A percentile compares a stretch with the other conserved stretches of the same genome.
Conservation (phyloP, 2,113 vertebrate genomes). For the Centropristis striata region DNA sequence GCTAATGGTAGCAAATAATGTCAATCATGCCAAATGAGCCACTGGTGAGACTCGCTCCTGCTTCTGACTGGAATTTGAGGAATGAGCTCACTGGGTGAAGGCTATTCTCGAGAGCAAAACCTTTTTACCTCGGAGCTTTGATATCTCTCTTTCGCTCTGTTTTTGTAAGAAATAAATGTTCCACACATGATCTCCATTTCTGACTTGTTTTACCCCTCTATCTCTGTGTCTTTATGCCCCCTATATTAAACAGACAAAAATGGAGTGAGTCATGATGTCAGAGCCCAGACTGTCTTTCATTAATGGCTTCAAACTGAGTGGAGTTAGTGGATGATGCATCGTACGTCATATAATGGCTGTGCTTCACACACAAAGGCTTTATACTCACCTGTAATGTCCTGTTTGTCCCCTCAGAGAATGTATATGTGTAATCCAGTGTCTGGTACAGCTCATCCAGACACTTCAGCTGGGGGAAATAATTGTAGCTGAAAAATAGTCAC, state of each 20-base stretch:
- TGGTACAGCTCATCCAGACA: conserved; percentile 9
- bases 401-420: conserved; percentile 31
- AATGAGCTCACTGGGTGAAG: conserved; percentile 77
- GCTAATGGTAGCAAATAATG: conserved; percentile 89
- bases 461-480: not conserved
- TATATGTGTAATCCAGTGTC: conserved; percentile 9
- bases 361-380: conserved; percentile 29
- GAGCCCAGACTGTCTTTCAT: conserved; percentile 43
- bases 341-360: conserved; percentile 34
- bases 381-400: conserved; percentile 36
- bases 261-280: conserved; percentile 45
- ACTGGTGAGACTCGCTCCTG: conserved; percentile 75
- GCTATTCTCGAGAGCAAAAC: conserved; percentile 36
- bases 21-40: conserved; percentile 88
- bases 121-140: conserved; percentile 44
- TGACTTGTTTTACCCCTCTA: not conserved
- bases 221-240: not conserved
- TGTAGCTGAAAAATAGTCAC: not conserved
- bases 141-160: conserved; percentile 28
- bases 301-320: conserved; percentile 40
- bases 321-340: conserved; percentile 40
- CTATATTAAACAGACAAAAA: conserved; percentile 28
- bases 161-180: conserved; percentile 19
- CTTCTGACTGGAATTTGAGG: conserved; percentile 84
- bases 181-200: conserved; percentile 21